phyloP scores from a whole-genome alignment of 2,888 invertebrate species.

The Listrodromus nycthemerus region DNA sequence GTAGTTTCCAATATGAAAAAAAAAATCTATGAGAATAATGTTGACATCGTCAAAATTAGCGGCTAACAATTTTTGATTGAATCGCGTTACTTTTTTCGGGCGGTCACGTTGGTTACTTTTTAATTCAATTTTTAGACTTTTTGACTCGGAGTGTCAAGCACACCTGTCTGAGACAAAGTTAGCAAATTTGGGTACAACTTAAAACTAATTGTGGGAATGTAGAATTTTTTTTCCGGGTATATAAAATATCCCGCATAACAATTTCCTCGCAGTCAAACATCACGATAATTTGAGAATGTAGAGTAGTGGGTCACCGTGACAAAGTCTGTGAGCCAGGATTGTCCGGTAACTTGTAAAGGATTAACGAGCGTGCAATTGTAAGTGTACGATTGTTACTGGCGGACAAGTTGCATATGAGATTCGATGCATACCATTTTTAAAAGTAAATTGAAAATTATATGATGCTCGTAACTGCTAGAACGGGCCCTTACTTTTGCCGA shows the following conservation, averaged over 20 bases:
- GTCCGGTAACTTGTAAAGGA: background rate
- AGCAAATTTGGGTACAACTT: background rate
- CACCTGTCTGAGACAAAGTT: too few species aligned
- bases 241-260: background rate
- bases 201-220: background rate
- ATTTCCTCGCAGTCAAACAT: background rate
- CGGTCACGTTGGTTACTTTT: background rate
- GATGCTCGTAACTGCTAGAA: background rate
- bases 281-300: background rate
- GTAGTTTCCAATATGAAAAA: background rate
- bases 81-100: background rate
- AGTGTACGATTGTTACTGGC: background rate
- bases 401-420: background rate
- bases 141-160: background rate
- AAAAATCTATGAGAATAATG: background rate
- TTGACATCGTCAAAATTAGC: too few species aligned
- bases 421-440: slow-evolving; percentile 48
- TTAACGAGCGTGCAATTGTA: background rate
- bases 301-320: background rate
- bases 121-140: background rate
- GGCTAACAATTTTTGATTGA: too few species aligned
- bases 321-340: background rate
- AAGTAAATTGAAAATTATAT: background rate
- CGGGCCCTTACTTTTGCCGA: slow-evolving; percentile 31
- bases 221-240: background rate